Percentiles rank a stretch among this genome's conserved stretches.
phyloP scores from a whole-genome alignment of 2,888 invertebrate genomes.

The Cheilosia soror region DNA sequence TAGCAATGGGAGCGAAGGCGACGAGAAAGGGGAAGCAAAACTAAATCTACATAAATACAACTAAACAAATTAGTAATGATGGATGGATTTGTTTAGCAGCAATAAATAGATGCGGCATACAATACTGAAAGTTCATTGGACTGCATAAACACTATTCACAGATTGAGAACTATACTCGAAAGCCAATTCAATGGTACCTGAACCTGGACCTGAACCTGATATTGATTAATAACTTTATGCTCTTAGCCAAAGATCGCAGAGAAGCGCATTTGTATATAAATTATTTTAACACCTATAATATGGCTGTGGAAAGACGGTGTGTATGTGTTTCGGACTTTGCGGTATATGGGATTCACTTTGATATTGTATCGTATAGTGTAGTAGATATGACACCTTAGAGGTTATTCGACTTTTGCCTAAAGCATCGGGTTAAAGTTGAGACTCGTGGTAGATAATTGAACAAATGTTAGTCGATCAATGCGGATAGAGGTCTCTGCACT shows the following conservation, averaged over 20 bases:
- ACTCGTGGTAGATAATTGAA: no score
- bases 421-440: no score
- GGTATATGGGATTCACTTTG: background rate
- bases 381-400: no score
- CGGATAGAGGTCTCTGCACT: no score
- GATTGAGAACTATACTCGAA: conserved; percentile 2
- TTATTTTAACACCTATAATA: conserved; percentile 28
- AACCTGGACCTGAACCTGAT: conserved; percentile 55
- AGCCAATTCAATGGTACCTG: conserved; percentile 59
- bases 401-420: no score
- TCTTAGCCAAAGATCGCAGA: background rate
- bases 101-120: background rate
- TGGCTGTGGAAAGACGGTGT: background rate
- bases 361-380: background rate
- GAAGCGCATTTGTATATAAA: conserved; percentile 21
- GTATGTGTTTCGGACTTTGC: background rate
- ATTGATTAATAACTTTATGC: conserved; percentile 55
- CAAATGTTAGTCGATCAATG: no score
- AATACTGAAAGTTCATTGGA: conserved; percentile 45
- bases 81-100: conserved; percentile 38
- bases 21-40: background rate
- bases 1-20: no score
- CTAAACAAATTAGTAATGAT: conserved; percentile 54
- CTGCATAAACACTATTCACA: conserved; percentile 37
- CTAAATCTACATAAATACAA: conserved; percentile 57